phyloP scores from a whole-genome alignment of 2,113 vertebrate genomes.

The Gambusia holbrooki region DNA sequence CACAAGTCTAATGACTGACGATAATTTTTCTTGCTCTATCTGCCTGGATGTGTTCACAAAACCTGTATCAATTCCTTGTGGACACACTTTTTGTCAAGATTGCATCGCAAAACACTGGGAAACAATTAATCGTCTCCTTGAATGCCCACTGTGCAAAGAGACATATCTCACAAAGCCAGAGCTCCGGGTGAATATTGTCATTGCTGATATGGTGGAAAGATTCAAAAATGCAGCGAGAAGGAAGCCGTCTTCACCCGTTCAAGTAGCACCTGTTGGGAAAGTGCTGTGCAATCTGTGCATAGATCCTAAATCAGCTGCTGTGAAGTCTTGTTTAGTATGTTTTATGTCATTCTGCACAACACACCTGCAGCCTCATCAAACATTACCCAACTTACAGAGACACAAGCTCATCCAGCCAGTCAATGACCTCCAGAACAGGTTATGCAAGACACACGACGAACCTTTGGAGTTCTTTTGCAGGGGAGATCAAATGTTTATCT shows the following conservation, averaged over 20 bases:
- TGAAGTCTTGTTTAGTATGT: slow-evolving; percentile 65
- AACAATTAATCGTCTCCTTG: fast-evolving
- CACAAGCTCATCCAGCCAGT: slow-evolving; percentile 60
- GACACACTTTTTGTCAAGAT: slow-evolving; percentile 58
- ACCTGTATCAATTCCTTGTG: slow-evolving; percentile 52
- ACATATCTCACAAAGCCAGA: slow-evolving; percentile 4
- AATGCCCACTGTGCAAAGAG: slow-evolving; percentile 57
- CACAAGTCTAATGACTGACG: slow-evolving; percentile 14
- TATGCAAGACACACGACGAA: slow-evolving; percentile 41
- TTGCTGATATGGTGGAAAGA: slow-evolving; percentile 27
- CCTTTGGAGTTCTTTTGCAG: slow-evolving; percentile 51
- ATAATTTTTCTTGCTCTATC: slow-evolving; percentile 50
- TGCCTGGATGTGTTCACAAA: slow-evolving; percentile 55
- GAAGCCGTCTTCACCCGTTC: fast-evolving
- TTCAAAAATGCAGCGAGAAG: neutral
- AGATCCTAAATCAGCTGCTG: slow-evolving; percentile 18
- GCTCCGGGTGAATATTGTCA: slow-evolving; percentile 47
- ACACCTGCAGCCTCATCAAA: slow-evolving; percentile 61
- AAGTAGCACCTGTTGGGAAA: slow-evolving; percentile 19
- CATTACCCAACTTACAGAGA: slow-evolving; percentile 27
- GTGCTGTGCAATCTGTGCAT: slow-evolving; percentile 55
- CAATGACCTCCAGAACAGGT: slow-evolving; percentile 47
- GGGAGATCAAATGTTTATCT: slow-evolving; percentile 38
- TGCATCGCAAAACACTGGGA: slow-evolving; percentile 51
- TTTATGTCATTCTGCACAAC: slow-evolving; percentile 51